Evolutionary conservation across 1,140 invertebrate genomes (phyloP), one percentile per base, ranked within the genome.

Genomic region (Harpegnathos saltator): DNA sequence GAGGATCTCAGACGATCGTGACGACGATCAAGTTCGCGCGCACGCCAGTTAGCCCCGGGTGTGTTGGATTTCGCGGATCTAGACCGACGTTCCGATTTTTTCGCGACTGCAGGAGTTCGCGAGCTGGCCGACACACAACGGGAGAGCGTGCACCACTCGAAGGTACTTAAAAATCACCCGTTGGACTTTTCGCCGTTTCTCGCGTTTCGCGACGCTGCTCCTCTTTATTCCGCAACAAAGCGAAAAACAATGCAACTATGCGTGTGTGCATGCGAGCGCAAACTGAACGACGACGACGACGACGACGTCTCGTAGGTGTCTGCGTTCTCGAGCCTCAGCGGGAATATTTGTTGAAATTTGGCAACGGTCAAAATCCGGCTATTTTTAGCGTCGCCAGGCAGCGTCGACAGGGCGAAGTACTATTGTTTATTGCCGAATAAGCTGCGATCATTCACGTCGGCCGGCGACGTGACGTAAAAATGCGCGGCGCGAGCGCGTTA

Each of bases 321-420:
- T 75, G 44, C 58, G 38, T 85, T 75, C n/a, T n/a, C 61, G 63
- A 75, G 84, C 63, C 69, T 68, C 74, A 74, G 74, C 63, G 17
- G 26, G 38, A 82, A 89, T 88, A 91, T 94, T 94, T 92, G 88
- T 91, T 90, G 90, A 91, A 93, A 91, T 92, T 94, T 94, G 93
- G 93, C 93, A 93, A 92, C 89, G 89, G 86, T 86, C 89, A 86
- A 90, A 90, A 89, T 69, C 83, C 73, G 82, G 7, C 33, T 94
- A 94, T 94, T 94, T 93, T 93, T 94, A 94, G 92, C 78, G 24
- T 17, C 29, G 58, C 61, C 78, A 48, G 33, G 66, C 78, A 91
- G 88, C 86, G 62, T 71, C 71, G 61, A 83, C 82, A 81, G 72
- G 68, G 86, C 80, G 69, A 69, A 75, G 17, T 82, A 65, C 91